Conservation (phyloP, 1,140 invertebrate genomes). For the Rhagoletis pomonella region DNA sequence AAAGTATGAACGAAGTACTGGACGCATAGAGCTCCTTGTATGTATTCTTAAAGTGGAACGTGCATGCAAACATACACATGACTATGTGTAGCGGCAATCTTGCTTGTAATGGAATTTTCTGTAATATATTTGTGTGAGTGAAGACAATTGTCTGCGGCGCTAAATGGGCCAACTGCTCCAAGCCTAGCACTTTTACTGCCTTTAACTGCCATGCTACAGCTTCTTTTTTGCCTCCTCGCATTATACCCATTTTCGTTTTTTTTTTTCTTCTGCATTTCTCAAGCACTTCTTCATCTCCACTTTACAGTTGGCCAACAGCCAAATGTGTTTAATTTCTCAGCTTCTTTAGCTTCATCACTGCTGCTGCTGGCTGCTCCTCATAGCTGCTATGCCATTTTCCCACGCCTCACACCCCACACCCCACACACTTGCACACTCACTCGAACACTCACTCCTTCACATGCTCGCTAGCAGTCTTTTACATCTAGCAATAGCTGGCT, state of each 20-base stretch:
- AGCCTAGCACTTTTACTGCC: not conserved
- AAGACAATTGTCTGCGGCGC: not conserved
- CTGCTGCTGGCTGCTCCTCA: not conserved
- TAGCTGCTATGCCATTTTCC: slow-evolving; percentile 21
- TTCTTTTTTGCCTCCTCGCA: not conserved
- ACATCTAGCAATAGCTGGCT: not conserved
- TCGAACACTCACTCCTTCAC: not conserved
- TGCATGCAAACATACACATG: not conserved
- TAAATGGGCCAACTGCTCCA: slow-evolving; percentile 27
- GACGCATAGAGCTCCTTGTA: not conserved
- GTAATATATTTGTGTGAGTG: not conserved
- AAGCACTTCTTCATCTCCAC: slow-evolving; percentile 42
- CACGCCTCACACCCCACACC: too few species aligned
- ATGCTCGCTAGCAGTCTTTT: not conserved
- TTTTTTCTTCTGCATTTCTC: not conserved
- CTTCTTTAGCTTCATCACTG: slow-evolving; percentile 16
- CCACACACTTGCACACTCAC: not conserved
- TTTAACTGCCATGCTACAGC: not conserved
- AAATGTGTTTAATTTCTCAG: slow-evolving; percentile 52
- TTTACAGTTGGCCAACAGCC: slow-evolving; percentile 47
- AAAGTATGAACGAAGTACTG: slow-evolving; percentile 5
- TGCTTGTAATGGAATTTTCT: too few species aligned
- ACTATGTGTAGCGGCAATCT: not conserved
- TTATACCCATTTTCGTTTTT: not conserved
- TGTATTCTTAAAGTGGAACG: not conserved